phyloP scores from a whole-genome alignment of 2,888 invertebrate species.

The Diplazon laetatorius region DNA sequence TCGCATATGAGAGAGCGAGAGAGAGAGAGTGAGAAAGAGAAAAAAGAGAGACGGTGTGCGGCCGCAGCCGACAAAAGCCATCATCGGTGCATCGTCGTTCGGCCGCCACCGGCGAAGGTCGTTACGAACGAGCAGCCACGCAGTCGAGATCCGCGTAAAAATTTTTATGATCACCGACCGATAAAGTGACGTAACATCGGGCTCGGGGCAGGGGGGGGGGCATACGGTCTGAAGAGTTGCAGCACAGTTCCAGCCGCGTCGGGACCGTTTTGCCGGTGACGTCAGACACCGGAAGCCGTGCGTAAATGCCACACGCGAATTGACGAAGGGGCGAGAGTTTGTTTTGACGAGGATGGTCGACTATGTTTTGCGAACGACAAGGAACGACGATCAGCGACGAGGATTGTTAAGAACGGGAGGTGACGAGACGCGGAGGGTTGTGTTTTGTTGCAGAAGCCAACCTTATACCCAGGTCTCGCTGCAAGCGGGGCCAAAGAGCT shows the following conservation, averaged over 20 bases:
- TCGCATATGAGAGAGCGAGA: no score
- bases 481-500: slow-evolving; percentile 52
- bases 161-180: slow-evolving; percentile 81
- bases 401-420: slow-evolving; percentile 49
- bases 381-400: slow-evolving; percentile 62
- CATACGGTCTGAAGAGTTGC: slow-evolving; percentile 33
- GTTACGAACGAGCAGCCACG: slow-evolving; percentile 70
- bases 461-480: slow-evolving; percentile 46
- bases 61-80: slow-evolving; percentile 37
- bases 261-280: slow-evolving; percentile 71
- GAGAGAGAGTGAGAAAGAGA: no score
- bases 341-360: slow-evolving; percentile 48
- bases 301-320: slow-evolving; percentile 76
- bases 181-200: slow-evolving; percentile 81
- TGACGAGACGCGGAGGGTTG: slow-evolving; percentile 63
- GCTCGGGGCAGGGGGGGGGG: no score
- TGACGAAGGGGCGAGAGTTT: slow-evolving; percentile 66
- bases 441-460: slow-evolving; percentile 51
- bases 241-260: slow-evolving; percentile 55
- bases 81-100: slow-evolving; percentile 51
- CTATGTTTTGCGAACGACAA: slow-evolving; percentile 67
- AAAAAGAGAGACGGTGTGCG: slow-evolving; percentile 32
- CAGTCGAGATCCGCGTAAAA: slow-evolving; percentile 78
- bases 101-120: slow-evolving; percentile 64
- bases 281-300: slow-evolving; percentile 79